These are phyloP conservation scores for Simalia tracyae DNA, from an alignment of 2,797 vertebrate genomes.

Conservation along the genomic window DNA sequence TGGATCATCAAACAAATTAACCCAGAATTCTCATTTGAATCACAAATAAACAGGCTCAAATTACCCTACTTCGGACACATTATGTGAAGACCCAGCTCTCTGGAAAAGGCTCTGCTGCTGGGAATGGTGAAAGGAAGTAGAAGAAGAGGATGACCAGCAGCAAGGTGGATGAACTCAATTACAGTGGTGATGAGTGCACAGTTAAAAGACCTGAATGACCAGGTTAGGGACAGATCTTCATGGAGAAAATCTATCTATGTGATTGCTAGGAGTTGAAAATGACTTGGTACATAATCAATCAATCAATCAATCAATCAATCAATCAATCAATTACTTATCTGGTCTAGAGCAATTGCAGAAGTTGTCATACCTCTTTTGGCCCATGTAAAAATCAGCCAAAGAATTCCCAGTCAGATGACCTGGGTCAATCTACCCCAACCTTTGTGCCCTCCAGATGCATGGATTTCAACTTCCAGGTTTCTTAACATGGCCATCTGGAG, in stretches of 20 bases:
- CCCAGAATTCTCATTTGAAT: no score
- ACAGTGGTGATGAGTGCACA: not conserved
- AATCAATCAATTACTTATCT: constrained; percentile 34
- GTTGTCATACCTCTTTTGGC: constrained; percentile 57
- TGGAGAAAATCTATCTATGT: not conserved
- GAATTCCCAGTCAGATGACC: constrained; percentile 37
- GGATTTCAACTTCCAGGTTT: not conserved
- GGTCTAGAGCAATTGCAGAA: constrained; percentile 55
- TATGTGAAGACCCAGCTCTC: not conserved
- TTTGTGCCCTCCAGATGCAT: not conserved
- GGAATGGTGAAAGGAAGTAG: not conserved
- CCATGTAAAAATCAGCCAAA: constrained; percentile 35
- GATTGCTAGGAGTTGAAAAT: not conserved
- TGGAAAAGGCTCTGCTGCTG: not conserved
- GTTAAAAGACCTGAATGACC: not conserved
- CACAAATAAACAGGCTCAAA: no score
- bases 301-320: no score
- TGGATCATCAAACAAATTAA: no score
- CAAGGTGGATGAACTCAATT: not conserved
- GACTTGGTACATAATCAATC: not conserved
- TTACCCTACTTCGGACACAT: not conserved
- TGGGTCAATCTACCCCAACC: not conserved
- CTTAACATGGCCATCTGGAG: not conserved
- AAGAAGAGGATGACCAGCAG: not conserved
- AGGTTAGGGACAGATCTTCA: not conserved